These are phyloP conservation scores for Sebastes schlegelii DNA, from an alignment of 2,113 vertebrate species.

Conservation along the genomic window DNA sequence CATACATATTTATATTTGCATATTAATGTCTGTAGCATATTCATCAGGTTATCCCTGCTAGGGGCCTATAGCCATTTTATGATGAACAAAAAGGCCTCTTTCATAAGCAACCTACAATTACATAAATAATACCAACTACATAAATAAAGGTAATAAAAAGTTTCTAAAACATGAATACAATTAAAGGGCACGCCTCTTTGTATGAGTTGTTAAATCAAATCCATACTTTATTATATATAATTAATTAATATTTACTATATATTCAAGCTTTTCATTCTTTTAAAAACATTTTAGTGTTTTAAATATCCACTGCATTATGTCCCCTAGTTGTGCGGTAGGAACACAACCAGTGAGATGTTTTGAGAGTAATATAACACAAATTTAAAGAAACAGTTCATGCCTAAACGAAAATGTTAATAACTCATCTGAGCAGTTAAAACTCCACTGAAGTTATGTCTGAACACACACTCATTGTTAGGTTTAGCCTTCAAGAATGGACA, in stretches of 20 bases:
- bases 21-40: background rate
- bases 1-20: background rate
- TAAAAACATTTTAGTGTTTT: background rate
- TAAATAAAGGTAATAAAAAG: background rate
- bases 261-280: background rate
- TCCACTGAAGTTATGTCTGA: background rate
- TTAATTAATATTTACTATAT: no score
- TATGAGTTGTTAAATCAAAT: background rate
- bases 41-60: background rate
- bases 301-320: background rate
- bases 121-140: no score
- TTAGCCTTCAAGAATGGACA: background rate
- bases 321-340: background rate
- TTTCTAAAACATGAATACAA: background rate
- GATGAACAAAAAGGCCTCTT: background rate
- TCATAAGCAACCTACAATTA: background rate
- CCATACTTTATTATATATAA: no score
- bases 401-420: no score
- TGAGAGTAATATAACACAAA: background rate
- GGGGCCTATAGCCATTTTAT: background rate
- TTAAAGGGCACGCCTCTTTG: background rate
- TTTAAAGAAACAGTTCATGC: background rate
- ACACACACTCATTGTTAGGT: background rate
- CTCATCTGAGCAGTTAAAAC: no score
- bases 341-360: background rate